phyloP scores from a whole-genome alignment of 2,113 vertebrate genomes.

The Myotis yumanensis region DNA sequence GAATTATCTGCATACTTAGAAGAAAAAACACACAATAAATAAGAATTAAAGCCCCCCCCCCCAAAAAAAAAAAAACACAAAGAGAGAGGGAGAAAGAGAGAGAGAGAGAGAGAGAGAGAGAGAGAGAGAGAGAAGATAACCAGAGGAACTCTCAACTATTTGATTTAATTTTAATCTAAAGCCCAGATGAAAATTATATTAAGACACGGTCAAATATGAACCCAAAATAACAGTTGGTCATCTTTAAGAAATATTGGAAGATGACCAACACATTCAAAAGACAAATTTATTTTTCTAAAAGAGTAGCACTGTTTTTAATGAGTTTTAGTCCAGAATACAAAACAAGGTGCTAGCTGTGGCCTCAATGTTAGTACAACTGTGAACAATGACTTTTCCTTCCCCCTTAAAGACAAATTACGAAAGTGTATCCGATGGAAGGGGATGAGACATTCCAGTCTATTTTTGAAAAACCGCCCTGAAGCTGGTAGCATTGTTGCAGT shows the following conservation, averaged over 20 bases:
- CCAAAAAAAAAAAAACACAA: no score
- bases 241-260: background rate
- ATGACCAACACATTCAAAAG: background rate
- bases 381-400: background rate
- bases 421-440: background rate
- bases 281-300: background rate
- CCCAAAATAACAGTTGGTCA: background rate
- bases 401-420: background rate
- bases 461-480: background rate
- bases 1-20: background rate
- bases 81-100: background rate
- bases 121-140: background rate
- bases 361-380: background rate
- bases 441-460: background rate
- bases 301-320: constrained; percentile 20
- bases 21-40: background rate
- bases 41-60: background rate
- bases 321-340: constrained; percentile 32
- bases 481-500: no score
- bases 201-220: background rate
- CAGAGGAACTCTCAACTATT: background rate
- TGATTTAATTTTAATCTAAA: background rate
- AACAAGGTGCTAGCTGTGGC: background rate
- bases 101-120: background rate
- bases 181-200: background rate